Base-by-base conservation (phyloP, 2,888 invertebrate species). In the Thera obeliscata region DNA sequence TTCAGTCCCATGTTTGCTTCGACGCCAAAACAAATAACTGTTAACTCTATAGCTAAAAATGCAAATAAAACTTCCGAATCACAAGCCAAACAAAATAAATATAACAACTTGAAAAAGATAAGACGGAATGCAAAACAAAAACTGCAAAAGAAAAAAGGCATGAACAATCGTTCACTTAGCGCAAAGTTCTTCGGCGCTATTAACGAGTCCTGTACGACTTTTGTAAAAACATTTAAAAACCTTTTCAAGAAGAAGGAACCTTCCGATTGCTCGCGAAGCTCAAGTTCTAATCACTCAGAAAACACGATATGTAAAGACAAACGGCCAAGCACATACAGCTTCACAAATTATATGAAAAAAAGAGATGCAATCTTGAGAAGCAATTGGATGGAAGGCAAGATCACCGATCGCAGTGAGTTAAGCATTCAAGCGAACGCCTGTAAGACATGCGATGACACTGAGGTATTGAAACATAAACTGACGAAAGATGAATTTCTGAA, bases 171-270 rank as follows among this genome's bases (percentile, higher is more conserved):
- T 57, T 81, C 86, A 2, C 72, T 91, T 48, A 81, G 88, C 52
- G 77, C 83, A 0, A 84, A 86, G 69, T 76, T 92, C 11, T 80
- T 91, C 46, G 79, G 84, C 55, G 87, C 82, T 7, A 83, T 92
- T 49, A 92, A 92, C 57, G 87, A 87, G 38, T 89, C 92, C 0
- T 92, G 89, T 68, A 85, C 87, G 11, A 86, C 85, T 2, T 70
- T 92, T 3, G 82, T 89, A 1, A 87, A 87, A 76, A 85, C 87
- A 7, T 83, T 92, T 2, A 85, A 81, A 78, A 87, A 81, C 67
- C 87, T 91, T 56, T 91, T 92, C 63, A 83, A 71, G 56, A 72
- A 59, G 59, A 72, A 71, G n/a, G 59, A 70, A 8, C 33, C 43
- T 8, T 11, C 12, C 7, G 41, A 62, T 52, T 41, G 22, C 46